Evolutionary conservation across 2,888 invertebrate genomes (phyloP).

Genomic region (Daptonema setosum): DNA sequence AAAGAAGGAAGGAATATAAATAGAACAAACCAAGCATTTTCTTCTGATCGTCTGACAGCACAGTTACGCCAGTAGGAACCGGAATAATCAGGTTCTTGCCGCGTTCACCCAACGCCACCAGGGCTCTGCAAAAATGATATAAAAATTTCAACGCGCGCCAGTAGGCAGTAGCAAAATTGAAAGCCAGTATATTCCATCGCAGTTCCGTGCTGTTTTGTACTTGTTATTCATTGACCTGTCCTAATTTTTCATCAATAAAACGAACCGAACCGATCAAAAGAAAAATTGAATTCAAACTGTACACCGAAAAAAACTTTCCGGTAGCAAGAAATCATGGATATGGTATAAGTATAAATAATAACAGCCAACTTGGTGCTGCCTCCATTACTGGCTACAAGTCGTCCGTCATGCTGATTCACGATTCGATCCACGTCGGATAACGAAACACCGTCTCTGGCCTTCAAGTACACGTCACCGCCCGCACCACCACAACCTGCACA

Average conservation of each 20-base stretch:
- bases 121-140: not conserved
- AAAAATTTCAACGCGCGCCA: too few relatives aligned
- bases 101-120: not conserved
- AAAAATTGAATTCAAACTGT: too few relatives aligned
- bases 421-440: not conserved
- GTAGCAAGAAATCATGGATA: too few relatives aligned
- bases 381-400: not conserved
- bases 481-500: too few relatives aligned
- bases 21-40: not conserved
- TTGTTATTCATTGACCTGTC: too few relatives aligned
- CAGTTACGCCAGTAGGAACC: not conserved
- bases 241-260: too few relatives aligned
- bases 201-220: too few relatives aligned
- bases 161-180: too few relatives aligned
- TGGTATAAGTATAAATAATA: not conserved
- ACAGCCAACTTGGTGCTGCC: not conserved
- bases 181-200: too few relatives aligned
- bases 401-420: not conserved
- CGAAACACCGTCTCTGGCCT: not conserved
- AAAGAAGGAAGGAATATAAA: not conserved
- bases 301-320: too few relatives aligned
- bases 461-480: not conserved
- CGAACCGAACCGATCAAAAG: too few relatives aligned
- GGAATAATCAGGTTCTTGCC: not conserved
- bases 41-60: not conserved